Base-by-base conservation (phyloP, 2,888 invertebrate species). In the Meloe dianella region DNA sequence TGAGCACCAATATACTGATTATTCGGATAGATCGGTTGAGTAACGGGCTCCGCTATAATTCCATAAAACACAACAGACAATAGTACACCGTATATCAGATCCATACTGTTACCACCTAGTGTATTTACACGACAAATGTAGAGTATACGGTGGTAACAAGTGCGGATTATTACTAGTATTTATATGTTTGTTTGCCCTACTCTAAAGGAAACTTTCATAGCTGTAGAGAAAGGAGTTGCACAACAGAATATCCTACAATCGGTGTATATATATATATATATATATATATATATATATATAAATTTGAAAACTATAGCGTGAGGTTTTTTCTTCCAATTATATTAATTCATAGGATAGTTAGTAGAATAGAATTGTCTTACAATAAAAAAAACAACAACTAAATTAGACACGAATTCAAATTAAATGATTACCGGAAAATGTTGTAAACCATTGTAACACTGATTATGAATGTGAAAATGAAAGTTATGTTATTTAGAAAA, bases 1-100 rank as follows among this genome's bases (percentile, higher is more conserved):
- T 78, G 77, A 17, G 75, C 72, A 72, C 71, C 68, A 20, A 74
- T 69, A 60, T 76, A 78, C 62, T 75, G 79, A 60, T 68, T 61
- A 62, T 69, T 77, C 17, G 72, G 69, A 63, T 78, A 79, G 29
- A 70, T 72, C 14, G 78, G 77, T 56, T 79, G 78, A n/a, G 77
- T 75, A 24, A 77, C 71, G 7, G 79, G 77, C 51, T 69, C 67
- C 27, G 74, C 74, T 57, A 47, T 60, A 69, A 63, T 66, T 63
- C 57, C 63, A 58, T 61, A 59, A 41, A 69, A 64, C 12, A 72
- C 72, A 70, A 71, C 68, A 8, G 73, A 70, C 60, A 77, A 70
- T 54, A 56, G 8, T 67, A 61, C 4, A 65, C 65, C 64, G 27
- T 71, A 66, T 58, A 70, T 72, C 71, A 75, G 74, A 71, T 71